Percentiles rank a stretch among this genome's conserved stretches.
phyloP scores from a whole-genome alignment of 2,888 invertebrate species.

The Leptinotarsa rubiginosa region DNA sequence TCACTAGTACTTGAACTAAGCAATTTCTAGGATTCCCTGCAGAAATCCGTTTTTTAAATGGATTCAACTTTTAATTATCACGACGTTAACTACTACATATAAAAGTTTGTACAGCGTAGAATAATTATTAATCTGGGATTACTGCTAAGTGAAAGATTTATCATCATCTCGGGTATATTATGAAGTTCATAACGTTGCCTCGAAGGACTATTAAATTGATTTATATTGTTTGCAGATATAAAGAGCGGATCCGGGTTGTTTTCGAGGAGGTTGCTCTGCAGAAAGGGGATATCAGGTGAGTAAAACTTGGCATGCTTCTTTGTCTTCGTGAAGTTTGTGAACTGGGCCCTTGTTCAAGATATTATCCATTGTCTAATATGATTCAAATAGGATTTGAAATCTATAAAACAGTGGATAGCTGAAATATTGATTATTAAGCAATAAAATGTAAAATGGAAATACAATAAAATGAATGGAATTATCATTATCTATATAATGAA shows the following conservation, averaged over 20 bases:
- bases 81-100: constrained; percentile 33
- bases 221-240: constrained; percentile 71
- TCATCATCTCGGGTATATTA: constrained; percentile 43
- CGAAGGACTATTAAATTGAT: constrained; percentile 54
- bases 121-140: constrained; percentile 52
- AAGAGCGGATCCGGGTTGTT: constrained; percentile 82
- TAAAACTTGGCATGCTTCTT: background rate
- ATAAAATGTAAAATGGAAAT: too few relatives aligned
- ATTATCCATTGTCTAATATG: too few relatives aligned
- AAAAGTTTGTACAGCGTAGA: constrained; percentile 42
- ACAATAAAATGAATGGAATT: too few relatives aligned
- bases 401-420: too few relatives aligned
- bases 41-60: constrained; percentile 16
- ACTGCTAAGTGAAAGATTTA: constrained; percentile 53
- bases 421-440: too few relatives aligned
- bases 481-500: too few relatives aligned
- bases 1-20: constrained; percentile 1
- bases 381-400: too few relatives aligned
- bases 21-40: constrained; percentile 16
- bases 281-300: constrained; percentile 82
- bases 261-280: constrained; percentile 85
- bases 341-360: background rate
- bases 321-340: background rate
- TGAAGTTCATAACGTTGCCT: constrained; percentile 28
- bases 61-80: constrained; percentile 36